These are phyloP conservation scores for Pseudomyrmex flavicornis DNA, from an alignment of 1,140 invertebrate genomes.

Conservation along the genomic window DNA sequence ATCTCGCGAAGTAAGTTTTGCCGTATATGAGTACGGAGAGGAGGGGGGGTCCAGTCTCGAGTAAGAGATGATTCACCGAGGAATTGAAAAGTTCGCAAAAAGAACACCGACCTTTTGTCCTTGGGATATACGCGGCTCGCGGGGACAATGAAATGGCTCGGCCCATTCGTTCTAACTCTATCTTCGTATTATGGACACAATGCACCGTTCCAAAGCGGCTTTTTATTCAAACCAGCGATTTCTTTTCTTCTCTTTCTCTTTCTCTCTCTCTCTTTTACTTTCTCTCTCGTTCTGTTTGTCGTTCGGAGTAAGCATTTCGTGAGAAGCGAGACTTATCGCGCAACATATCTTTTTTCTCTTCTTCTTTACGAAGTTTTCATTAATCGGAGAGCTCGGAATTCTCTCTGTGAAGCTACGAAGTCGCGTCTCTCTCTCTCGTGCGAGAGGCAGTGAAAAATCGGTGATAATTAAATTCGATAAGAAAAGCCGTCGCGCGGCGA, in stretches of 20 bases:
- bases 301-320: neutral
- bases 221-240: slow-evolving; percentile 37
- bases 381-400: slow-evolving; percentile 62
- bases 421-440: neutral
- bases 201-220: slow-evolving; percentile 20
- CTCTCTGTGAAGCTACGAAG: neutral
- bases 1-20: slow-evolving; percentile 57
- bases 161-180: slow-evolving; percentile 55
- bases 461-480: slow-evolving; percentile 58
- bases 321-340: neutral
- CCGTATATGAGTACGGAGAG: too few relatives aligned
- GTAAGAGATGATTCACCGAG: slow-evolving; percentile 8
- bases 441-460: slow-evolving; percentile 22
- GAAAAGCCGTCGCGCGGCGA: neutral
- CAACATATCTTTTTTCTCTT: neutral
- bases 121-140: slow-evolving; percentile 51
- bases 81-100: slow-evolving; percentile 63
- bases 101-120: slow-evolving; percentile 65
- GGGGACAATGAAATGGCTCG: slow-evolving; percentile 52
- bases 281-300: neutral
- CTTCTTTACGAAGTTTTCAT: slow-evolving; percentile 68
- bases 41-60: neutral
- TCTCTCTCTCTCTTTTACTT: neutral
- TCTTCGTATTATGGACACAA: slow-evolving; percentile 63
- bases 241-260: neutral